Evolutionary conservation across 92 coral and sea anemone genomes (phyloP).

Genomic region (Paragorgia papillata): DNA sequence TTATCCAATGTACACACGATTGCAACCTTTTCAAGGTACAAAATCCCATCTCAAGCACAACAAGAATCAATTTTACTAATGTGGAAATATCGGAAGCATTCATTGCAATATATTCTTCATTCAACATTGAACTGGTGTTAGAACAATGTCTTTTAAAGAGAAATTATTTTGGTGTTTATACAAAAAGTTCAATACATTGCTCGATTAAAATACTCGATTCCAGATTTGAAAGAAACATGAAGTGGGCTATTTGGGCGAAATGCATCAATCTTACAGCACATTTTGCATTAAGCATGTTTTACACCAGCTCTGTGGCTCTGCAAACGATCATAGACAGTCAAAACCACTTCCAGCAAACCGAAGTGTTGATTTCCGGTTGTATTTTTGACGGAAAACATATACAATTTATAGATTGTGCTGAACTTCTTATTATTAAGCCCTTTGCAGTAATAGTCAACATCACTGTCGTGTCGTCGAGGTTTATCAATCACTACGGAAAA

Average conservation of each 20-base stretch:
- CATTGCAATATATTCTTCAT: not conserved
- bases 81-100: not conserved
- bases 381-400: not conserved
- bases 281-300: too few species aligned
- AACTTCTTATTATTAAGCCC: not conserved
- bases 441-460: constrained; percentile 4
- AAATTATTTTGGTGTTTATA: not conserved
- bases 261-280: too few species aligned
- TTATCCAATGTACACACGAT: not conserved
- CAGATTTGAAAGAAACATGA: not conserved
- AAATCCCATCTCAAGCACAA: not conserved
- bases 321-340: too few species aligned
- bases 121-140: not conserved
- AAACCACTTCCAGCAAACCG: not conserved
- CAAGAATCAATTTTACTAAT: constrained; percentile 3
- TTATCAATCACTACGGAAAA: not conserved
- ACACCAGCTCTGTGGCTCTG: too few species aligned
- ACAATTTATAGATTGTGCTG: not conserved
- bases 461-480: not conserved
- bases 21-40: constrained; percentile 5
- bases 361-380: not conserved
- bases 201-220: not conserved
- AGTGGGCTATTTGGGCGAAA: not conserved
- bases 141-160: not conserved
- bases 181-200: not conserved